Base-by-base conservation (phyloP, 2,113 vertebrate species). In the Euleptes europaea region DNA sequence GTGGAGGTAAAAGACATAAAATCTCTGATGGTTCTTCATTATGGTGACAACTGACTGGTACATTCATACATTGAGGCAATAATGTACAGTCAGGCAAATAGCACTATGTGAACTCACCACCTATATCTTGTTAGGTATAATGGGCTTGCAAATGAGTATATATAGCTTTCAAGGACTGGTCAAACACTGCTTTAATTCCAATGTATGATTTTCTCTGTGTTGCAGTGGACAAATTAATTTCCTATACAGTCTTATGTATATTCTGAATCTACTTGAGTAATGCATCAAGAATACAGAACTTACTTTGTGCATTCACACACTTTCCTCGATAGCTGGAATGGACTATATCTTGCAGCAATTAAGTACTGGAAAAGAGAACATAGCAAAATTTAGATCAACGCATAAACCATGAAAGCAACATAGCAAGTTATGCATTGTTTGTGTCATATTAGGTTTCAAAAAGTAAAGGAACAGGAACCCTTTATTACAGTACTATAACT, bases 241-340 rank as follows among this genome's bases (percentile, higher is more conserved):
- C 63, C 49, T 17, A 35, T 35, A 3, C 31, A 71, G 80, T 8
- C 13, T 47, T 49, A 33, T 78, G 21, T n/a, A 79, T 78, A 78
- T 83, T 72, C 33, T 79, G 40, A 60, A 31, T n/a, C 28, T 51
- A 33, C n/a, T 40, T 17, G 0, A 1, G 54, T n/a, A 88, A 81
- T 35, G 42, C 31, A 85, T 72, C 38, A 87, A 21, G 26, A 35
- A 86, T 0, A 83, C 74, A 44, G 0, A 26, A 84, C 95, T 96
- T 95, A 97, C 96, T 95, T 96, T 94, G 94, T 69, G 94, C 95
- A 97, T 97, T 94, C 96, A 96, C 93, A 89, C 92, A 86, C 90
- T 89, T 93, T 94, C 87, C 92, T 90, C 89, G 91, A 90, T 89
- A 95, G 94, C 90, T 33, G 92, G 88, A 81, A 93, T 86, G 92